Evolutionary conservation across 2,797 vertebrate species (phyloP), one percentile per base, ranked within the genome.

Genomic region (Peromyscus nudipes): DNA sequence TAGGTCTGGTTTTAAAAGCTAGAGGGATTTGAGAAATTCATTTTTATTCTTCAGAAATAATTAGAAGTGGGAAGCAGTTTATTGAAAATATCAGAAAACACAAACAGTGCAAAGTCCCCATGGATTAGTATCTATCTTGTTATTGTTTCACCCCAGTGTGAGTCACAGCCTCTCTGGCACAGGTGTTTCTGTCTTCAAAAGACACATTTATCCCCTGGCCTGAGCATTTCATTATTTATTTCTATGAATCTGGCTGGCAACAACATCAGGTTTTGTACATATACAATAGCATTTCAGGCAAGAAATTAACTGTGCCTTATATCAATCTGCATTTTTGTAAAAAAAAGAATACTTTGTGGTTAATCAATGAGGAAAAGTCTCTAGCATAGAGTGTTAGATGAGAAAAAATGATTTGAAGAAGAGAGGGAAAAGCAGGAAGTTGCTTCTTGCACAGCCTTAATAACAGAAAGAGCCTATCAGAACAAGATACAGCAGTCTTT

Each of bases 21-120:
- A 85, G 73, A 60, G 89, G 16, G 91, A 83, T 97, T 98, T 98
- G 49, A 93, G 87, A 96, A 96, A 94, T 95, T 97, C 89, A 95
- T 91, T 97, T 88, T 96, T 94, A 64, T 95, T 97, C 71, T 90
- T 97, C 77, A 73, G 46, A 97, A 96, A 92, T 96, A 96, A 94
- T 98, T 97, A 97, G 40, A 97, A 92, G 62, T 89, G 16, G 71
- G 91, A 94, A 96, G 55, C 29, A 96, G 75, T 97, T 97, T 96
- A 97, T 84, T 94, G 94, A 94, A 97, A 97, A 97, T 97, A 97
- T 87, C 64, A 84, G 88, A 93, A 97, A 98, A 92, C 84, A 95
- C 83, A 97, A 96, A 96, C 81, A 83, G 21, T 92, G 57, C 25
- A 87, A 92, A 92, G 8, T 95, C 91, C 83, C 60, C 3, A 21